Percentiles rank a stretch among this genome's conserved stretches.
These are phyloP conservation scores for Subanguina moxae DNA, from an alignment of 1,140 invertebrate species.

Conservation along the genomic window DNA sequence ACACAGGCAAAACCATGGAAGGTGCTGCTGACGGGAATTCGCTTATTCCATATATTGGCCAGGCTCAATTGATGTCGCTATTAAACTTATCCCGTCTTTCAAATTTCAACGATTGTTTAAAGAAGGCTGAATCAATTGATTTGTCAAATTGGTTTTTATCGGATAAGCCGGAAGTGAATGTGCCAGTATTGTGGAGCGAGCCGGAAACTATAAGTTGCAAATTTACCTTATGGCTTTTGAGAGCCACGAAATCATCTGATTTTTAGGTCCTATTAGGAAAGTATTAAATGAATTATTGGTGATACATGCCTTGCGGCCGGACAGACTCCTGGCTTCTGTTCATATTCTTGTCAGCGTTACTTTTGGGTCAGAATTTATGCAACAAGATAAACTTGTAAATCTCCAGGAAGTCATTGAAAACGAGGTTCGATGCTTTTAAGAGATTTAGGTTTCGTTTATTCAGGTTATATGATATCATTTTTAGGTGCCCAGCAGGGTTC, in stretches of 20 bases:
- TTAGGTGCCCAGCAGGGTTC: constrained; percentile 73
- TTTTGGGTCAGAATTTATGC: constrained; percentile 80
- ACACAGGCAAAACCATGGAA: constrained; percentile 20
- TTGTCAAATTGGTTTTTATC: constrained; percentile 82
- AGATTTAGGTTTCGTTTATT: constrained; percentile 89
- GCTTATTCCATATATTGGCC: constrained; percentile 29
- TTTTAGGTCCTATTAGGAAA: constrained; percentile 66
- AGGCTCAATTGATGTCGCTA: constrained; percentile 57
- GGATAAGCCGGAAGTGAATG: constrained; percentile 81
- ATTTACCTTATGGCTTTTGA: background rate
- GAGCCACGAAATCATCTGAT: constrained; percentile 31
- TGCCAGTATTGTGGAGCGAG: constrained; percentile 85
- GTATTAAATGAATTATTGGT: constrained; percentile 82
- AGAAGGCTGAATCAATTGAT: constrained; percentile 64
- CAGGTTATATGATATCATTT: constrained; percentile 73
- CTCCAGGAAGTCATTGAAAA: constrained; percentile 80
- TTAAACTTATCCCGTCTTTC: constrained; percentile 67
- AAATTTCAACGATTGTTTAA: constrained; percentile 71
- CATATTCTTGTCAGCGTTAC: constrained; percentile 79
- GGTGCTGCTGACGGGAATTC: background rate
- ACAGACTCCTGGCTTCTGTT: constrained; percentile 84
- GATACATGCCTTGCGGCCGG: constrained; percentile 87
- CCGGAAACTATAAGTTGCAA: constrained; percentile 69
- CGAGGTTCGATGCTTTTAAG: too few relatives aligned
- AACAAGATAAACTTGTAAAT: constrained; percentile 86